A percentile compares a stretch with the other conserved stretches of the same genome.
These are phyloP conservation scores for Plebejus argus DNA, from an alignment of 2,888 invertebrate genomes.

Conservation along the genomic window DNA sequence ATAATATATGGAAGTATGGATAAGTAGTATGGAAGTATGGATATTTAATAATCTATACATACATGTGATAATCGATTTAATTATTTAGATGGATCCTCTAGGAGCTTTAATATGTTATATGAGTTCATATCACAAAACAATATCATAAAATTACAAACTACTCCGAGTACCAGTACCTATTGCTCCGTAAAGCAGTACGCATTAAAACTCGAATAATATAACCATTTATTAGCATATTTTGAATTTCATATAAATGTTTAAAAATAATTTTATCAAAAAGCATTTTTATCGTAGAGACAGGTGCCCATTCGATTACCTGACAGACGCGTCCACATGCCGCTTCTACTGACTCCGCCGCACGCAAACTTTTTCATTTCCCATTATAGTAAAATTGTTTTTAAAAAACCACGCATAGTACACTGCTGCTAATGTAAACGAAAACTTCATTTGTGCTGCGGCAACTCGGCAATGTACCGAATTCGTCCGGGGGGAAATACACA, in stretches of 20 bases:
- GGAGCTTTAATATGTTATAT: too few species aligned
- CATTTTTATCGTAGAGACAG: slow-evolving; percentile 54
- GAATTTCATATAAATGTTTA: background rate
- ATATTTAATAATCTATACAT: background rate
- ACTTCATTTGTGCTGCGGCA: background rate
- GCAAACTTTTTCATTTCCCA: slow-evolving; percentile 50
- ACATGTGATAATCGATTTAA: background rate
- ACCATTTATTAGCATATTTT: background rate
- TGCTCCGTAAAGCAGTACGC: too few species aligned
- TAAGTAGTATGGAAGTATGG: too few species aligned
- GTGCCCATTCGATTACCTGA: slow-evolving; percentile 70
- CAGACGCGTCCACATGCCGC: slow-evolving; percentile 67
- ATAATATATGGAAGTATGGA: too few species aligned
- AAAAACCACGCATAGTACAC: background rate
- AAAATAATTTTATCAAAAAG: background rate
- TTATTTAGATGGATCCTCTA: background rate
- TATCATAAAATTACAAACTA: too few species aligned
- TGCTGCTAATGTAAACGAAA: slow-evolving; percentile 1
- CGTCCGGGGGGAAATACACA: background rate
- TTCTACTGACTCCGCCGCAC: slow-evolving; percentile 52
- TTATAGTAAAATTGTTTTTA: background rate
- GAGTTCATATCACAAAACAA: too few species aligned
- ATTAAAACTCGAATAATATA: too few species aligned
- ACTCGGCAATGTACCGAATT: slow-evolving; percentile 20
- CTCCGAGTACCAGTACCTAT: too few species aligned